Base-by-base conservation (phyloP, 2,797 vertebrate species). In the Phalanger gymnotis region DNA sequence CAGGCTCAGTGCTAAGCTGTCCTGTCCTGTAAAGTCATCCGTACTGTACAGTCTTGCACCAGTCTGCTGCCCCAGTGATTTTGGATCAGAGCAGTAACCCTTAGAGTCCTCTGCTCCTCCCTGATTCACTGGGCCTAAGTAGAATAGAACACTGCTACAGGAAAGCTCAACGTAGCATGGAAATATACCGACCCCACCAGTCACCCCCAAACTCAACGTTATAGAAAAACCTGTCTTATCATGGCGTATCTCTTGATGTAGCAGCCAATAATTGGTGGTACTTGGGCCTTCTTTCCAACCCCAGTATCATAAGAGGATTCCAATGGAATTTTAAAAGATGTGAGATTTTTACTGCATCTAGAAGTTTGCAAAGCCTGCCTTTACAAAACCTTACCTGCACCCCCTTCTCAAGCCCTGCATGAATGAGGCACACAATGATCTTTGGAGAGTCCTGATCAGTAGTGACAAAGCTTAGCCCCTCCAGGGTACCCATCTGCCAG, bases 11-110 rank as follows among this genome's bases (percentile, higher is more conserved):
- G 99, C 98, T 98, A 96, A 93, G 96, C 98, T 99, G 99, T 99
- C 99, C 99, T 99, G 99, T 99, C 99, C 98, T 98, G 99, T 99
- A 98, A 96, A 99, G 73, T 99, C 99, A 99, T 97, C 73, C 98
- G 97, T 98, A 98, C 98, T 99, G 61, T 40, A 81, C 73, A 93
- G 97, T 97, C 97, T 97, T 97, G 98, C 98, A 97, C 98, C 98
- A 96, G 97, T 98, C 98, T 98, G 98, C 98, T 98, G 98, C 98
- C 99, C 99, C 96, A 1, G 30, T 97, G 97, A 95, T 97, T 98
- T 90, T 92, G 97, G 97, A 97, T 94, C 96, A 91, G 92, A 96
- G 22, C 96, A 98, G 97, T 97, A 98, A 96, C 90, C 96, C 97
- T 90, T 87, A 92, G 55, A 25, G 14, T 95, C 81, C 95, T 94